Base-by-base conservation (phyloP, 30 jellyfish, hydroid and myxozoan species). In the Catostylus mosaicus region DNA sequence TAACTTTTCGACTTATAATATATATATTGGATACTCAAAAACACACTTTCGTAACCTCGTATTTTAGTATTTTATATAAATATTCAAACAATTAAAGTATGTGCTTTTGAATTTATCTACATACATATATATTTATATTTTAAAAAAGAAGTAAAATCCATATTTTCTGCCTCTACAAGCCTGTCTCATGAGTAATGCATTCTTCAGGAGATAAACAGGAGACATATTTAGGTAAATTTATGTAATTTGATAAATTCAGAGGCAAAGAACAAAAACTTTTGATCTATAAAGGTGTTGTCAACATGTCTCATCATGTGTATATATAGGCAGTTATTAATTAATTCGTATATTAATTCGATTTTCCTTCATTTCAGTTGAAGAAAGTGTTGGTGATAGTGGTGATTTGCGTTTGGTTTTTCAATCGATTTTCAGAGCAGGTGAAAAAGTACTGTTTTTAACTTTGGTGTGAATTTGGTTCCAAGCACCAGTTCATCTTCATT, bases 401-500 rank as follows among this genome's bases (percentile, higher is more conserved):
- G 67, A 24, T 52, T 52, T 52, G 67, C 29, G 67, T n/a, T 6
- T 52, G 26, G 67, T 22, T 52, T 52, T 52, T 6, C 67, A 52
- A n/a, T 16, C 56, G 73, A 38, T n/a, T 12, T 46, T 52, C 37
- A 45, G 46, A 43, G 67, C n/a, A n/a, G 35, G 69, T 45, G 69
- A 51, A 20, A 46, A 0, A 26, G 60, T 11, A 24, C 6, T 30
- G 59, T 73, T 46, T 73, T 73, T 51, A 47, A 48, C 67, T 11
- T 60, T 73, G 27, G 19, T 30, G 47, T 37, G 78, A 66, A 16
- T 66, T 66, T 34, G 31, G 78, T 14, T 66, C 56, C 59, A 14
- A 68, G 54, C 22, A 16, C 71, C n/a, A 26, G 2, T 26, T 4
- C 26, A 6, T 19, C 24, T 22, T 12, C 18, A 27, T 19, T 1